Conservation (phyloP, 2,113 vertebrate species). For the Podarcis cretensis region DNA sequence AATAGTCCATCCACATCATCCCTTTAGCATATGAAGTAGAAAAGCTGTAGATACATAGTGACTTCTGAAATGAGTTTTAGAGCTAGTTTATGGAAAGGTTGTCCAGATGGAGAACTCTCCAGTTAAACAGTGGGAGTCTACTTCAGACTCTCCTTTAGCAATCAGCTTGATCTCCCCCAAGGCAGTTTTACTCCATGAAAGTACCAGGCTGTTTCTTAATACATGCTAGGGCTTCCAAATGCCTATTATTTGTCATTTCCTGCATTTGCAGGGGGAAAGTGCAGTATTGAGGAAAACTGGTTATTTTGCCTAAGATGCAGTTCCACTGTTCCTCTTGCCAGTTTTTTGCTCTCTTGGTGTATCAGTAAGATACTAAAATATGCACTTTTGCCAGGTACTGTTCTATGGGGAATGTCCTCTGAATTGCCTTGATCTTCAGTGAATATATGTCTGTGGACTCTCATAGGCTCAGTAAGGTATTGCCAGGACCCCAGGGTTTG, state of each 20-base stretch:
- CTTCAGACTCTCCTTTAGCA: slow-evolving; percentile 9
- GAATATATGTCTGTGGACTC: neutral
- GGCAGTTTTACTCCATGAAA: neutral
- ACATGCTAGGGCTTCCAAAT: neutral
- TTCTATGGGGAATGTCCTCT: neutral
- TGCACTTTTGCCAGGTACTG: too few relatives aligned
- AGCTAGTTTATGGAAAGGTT: slow-evolving; percentile 32
- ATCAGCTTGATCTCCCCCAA: neutral
- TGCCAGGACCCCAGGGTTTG: neutral
- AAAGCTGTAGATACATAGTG: slow-evolving; percentile 4
- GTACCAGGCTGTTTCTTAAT: slow-evolving; percentile 9
- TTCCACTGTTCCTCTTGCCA: neutral
- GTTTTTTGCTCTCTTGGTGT: neutral
- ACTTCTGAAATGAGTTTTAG: slow-evolving; percentile 32
- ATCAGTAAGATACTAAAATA: neutral
- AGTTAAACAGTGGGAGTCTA: slow-evolving; percentile 26
- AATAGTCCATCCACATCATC: slow-evolving; percentile 26
- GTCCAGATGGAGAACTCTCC: slow-evolving; percentile 3
- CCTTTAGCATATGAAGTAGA: neutral
- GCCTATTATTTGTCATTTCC: neutral
- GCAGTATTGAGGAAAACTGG: neutral
- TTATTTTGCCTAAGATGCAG: neutral
- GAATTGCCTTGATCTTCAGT: neutral
- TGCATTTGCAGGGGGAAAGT: neutral
- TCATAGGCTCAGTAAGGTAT: neutral